Conservation (phyloP, 2,888 invertebrate species). For the Pollenia angustigena region DNA sequence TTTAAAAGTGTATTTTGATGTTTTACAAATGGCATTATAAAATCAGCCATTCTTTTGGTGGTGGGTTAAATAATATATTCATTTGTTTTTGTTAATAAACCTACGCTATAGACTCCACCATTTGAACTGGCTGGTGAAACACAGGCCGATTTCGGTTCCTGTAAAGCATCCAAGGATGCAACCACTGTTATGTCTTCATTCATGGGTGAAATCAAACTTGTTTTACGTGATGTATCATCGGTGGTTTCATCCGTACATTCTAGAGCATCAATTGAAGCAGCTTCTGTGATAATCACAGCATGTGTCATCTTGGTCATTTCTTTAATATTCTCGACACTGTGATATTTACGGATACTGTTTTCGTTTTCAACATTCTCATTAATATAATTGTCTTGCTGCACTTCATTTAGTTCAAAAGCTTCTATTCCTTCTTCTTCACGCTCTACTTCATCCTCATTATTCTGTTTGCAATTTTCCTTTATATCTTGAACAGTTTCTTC, state of each 20-base stretch:
- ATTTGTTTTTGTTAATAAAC: slow-evolving; percentile 77
- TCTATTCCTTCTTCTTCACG: slow-evolving; percentile 64
- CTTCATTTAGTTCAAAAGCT: slow-evolving; percentile 34
- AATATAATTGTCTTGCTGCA: slow-evolving; percentile 60
- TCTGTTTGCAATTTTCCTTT: slow-evolving; percentile 56
- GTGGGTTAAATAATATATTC: no score
- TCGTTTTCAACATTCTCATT: slow-evolving; percentile 65
- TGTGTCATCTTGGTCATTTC: slow-evolving; percentile 84
- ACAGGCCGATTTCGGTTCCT: slow-evolving; percentile 86
- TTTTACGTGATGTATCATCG: slow-evolving; percentile 85
- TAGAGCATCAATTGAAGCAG: slow-evolving; percentile 88
- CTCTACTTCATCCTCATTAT: slow-evolving; percentile 61
- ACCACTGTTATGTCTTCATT: slow-evolving; percentile 86
- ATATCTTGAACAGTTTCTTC: slow-evolving; percentile 27
- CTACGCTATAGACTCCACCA: slow-evolving; percentile 93
- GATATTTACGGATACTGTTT: slow-evolving; percentile 79
- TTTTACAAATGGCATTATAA: no score
- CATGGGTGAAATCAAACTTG: slow-evolving; percentile 87
- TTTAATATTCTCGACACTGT: slow-evolving; percentile 84
- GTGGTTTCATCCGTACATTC: slow-evolving; percentile 85
- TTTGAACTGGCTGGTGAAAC: slow-evolving; percentile 95
- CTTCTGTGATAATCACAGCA: slow-evolving; percentile 90
- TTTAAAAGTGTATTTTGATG: no score
- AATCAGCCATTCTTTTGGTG: no score
- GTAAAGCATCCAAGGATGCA: slow-evolving; percentile 81